Evolutionary conservation across 2,888 invertebrate species (phyloP), one percentile per base, ranked within the genome.

Genomic region (Zygogramma bicolorata): DNA sequence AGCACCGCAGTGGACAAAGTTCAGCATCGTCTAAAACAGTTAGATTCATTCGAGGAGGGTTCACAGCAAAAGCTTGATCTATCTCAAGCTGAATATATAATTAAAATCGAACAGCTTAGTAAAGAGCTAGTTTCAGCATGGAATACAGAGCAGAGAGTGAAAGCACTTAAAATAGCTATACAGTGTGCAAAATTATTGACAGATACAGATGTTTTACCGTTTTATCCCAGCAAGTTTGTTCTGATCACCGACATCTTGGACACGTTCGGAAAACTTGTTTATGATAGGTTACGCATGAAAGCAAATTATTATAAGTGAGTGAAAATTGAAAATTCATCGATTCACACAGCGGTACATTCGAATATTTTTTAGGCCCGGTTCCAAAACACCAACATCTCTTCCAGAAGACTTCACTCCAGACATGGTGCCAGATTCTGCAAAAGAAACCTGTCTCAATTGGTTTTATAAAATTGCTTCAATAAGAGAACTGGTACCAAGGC

Each of bases 401-500:
- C 89, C 91, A 66, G 92, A 92, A 77, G 90, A 92, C 83, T 95
- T 96, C 82, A 93, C 94, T 65, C 91, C 95, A 0, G 93, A 93
- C 77, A 92, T 93, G 88, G 93, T 97, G 4, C 92, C 93, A 0
- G 96, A 96, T 85, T 90, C 93, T 63, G 97, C 97, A 0, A 96
- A 96, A 86, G 98, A 98, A 88, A 99, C 98, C 0, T 98, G 98
- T 84, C 92, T 96, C 78, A 99, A 99, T 89, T 99, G 99, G 99
- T 97, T 99, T 88, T 98, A 96, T 87, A 99, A 99, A 90, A 96
- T 99, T 85, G 97, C 98, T 0, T 98, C 98, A 0, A 98, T 99
- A 81, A 90, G 98, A 77, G 99, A 99, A 87, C 88, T 99, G 6
- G 90, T 99, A 59, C 98, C 99, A 0, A 89, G 97, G 70, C 89